Base-by-base conservation (phyloP, 1,140 invertebrate species). In the Drosophila subpulchrella region DNA sequence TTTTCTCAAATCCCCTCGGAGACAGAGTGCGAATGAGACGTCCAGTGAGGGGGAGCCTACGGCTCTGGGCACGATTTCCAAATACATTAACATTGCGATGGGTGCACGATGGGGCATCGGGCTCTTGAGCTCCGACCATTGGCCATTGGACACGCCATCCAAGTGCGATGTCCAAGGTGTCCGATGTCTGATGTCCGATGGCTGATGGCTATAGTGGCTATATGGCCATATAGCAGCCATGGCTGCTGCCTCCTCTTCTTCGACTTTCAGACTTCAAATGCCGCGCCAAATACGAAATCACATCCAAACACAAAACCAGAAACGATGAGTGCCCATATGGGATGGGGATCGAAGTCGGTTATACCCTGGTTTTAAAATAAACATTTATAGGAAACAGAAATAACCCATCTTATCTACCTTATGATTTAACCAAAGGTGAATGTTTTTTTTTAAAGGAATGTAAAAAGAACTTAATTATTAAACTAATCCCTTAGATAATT, bases 41-140 rank as follows among this genome's bases (percentile, higher is more conserved):
- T 24, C 17, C 53, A 73, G 42, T 50, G 58, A n/a, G 6, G 66
- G 38, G 65, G 20, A 55, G 65, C 78, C 72, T 63, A 54, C 17
- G 15, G 47, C 39, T 34, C 42, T 39, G 82, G 56, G 74, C 86
- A 91, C 88, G 88, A 91, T 91, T 91, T 91, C 77, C 88, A 91
- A 91, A 90, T 78, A 84, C 88, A 91, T 91, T 85, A 90, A 90
- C 66, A 81, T 89, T 78, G 83, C 81, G 86, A 75, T 88, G 78
- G 70, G 73, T 86, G 79, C 82, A 86, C 83, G 79, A 76, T 75
- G 60, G 38, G 68, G 50, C 67, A 47, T 62, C 47, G 61, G 71
- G 44, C 53, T 44, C 44, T 55, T 24, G 61, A 57, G 57, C 53
- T 44, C 30, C 41, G 51, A 61, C 15, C 38, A 62, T 30, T 44